These are phyloP conservation scores for Labroides dimidiatus DNA, from an alignment of 2,797 vertebrate genomes.

Conservation along the genomic window DNA sequence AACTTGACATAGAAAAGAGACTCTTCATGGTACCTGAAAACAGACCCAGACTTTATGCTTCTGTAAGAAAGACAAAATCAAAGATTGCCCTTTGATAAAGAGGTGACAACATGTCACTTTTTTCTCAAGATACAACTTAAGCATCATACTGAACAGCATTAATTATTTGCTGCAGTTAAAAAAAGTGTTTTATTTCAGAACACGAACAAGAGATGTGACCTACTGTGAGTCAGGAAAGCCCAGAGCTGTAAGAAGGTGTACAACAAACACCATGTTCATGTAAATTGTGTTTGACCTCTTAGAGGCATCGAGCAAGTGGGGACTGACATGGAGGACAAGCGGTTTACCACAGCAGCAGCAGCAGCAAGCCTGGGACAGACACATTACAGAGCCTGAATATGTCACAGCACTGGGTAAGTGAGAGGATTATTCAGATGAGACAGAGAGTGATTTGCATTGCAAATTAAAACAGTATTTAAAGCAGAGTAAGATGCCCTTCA, in stretches of 20 bases:
- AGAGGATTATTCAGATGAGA: constrained; percentile 78
- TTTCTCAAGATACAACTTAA: too few relatives aligned
- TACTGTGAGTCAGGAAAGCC: background rate
- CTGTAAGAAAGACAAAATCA: too few relatives aligned
- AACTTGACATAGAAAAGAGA: too few relatives aligned
- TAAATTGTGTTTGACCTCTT: constrained; percentile 31
- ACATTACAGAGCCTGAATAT: constrained; percentile 38
- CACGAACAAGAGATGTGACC: background rate
- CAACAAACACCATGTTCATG: constrained; percentile 1
- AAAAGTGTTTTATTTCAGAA: too few relatives aligned
- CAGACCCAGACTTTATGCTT: too few relatives aligned
- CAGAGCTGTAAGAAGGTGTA: background rate
- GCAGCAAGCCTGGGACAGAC: constrained; percentile 11
- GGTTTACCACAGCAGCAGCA: constrained; percentile 23
- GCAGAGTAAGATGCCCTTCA: constrained; percentile 78
- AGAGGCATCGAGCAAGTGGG: constrained; percentile 1
- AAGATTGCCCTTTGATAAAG: too few relatives aligned
- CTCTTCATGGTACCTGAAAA: too few relatives aligned
- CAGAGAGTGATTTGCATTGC: constrained; percentile 76
- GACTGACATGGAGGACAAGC: constrained; percentile 10
- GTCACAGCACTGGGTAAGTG: constrained; percentile 66
- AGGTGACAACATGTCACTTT: too few relatives aligned
- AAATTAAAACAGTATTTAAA: constrained; percentile 77
- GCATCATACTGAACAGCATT: too few relatives aligned
- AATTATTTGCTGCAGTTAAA: background rate